These are phyloP conservation scores for Lasiurus cinereus DNA, from an alignment of 2,113 vertebrate genomes.

Conservation along the genomic window DNA sequence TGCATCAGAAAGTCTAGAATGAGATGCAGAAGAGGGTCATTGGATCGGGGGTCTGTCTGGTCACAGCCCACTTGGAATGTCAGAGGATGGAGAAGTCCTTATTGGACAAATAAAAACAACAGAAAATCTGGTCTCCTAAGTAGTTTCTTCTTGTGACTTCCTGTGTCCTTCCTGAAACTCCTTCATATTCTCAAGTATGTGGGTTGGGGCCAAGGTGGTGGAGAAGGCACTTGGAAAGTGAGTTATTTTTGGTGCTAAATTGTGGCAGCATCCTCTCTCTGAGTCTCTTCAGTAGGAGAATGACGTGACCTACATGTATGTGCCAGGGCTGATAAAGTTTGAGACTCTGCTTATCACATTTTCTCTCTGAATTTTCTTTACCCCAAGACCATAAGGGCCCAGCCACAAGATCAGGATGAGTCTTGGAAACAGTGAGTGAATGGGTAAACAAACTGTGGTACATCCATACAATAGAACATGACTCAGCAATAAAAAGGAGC, in stretches of 20 bases:
- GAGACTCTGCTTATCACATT: background rate
- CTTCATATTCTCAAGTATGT: background rate
- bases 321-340: background rate
- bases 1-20: background rate
- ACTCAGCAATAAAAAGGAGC: background rate
- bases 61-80: background rate
- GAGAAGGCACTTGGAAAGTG: background rate
- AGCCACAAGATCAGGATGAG: background rate
- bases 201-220: background rate
- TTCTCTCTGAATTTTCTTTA: background rate
- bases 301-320: background rate
- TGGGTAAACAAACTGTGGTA: background rate
- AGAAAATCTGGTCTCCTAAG: background rate
- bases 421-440: background rate
- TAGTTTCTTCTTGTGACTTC: background rate
- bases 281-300: background rate
- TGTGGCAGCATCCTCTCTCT: background rate
- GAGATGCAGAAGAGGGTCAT: background rate
- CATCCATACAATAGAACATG: background rate
- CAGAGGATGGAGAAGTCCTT: background rate
- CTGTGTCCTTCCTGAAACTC: background rate
- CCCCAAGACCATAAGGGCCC: too few relatives aligned
- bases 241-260: background rate
- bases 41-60: background rate
- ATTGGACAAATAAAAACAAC: background rate